A percentile compares a stretch with the other conserved stretches of the same genome.
phyloP scores from a whole-genome alignment of 2,113 vertebrate species.

The Phaethon lepturus region DNA sequence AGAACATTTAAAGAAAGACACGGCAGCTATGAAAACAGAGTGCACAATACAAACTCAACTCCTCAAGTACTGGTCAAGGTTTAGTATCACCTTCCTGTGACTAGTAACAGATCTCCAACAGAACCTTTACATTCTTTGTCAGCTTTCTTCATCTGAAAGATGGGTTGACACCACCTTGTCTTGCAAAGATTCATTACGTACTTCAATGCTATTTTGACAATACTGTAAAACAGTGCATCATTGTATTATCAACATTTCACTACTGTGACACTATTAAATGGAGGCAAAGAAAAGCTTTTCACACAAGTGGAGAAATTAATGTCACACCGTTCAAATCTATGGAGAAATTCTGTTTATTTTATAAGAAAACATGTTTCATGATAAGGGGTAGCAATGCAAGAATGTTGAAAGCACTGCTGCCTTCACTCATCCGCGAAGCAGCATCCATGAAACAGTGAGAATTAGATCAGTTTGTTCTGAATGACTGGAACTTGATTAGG shows the following conservation, averaged over 20 bases:
- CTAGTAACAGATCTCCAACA: not conserved
- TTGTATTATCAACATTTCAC: not conserved
- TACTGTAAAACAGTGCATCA: not conserved
- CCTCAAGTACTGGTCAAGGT: not conserved
- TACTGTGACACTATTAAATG: not conserved
- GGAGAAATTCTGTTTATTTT: not conserved
- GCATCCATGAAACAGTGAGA: not conserved
- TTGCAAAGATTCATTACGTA: not conserved
- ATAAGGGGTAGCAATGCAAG: not conserved
- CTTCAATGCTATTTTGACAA: not conserved
- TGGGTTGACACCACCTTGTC: not conserved
- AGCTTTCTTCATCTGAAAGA: not conserved
- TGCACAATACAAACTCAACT: not conserved
- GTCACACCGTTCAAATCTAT: not conserved
- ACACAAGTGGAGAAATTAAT: not conserved
- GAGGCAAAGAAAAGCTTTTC: not conserved
- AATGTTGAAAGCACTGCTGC: not conserved
- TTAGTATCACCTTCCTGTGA: not conserved
- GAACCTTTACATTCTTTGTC: not conserved
- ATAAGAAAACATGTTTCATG: not conserved
- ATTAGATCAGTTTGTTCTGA: not conserved
- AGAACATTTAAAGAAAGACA: not conserved
- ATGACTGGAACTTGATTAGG: not conserved
- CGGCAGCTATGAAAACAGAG: not conserved
- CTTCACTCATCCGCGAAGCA: not conserved